A percentile compares a stretch with the other conserved stretches of the same genome.
phyloP scores from a whole-genome alignment of 2,797 vertebrate species.

The Bufotes viridis region DNA sequence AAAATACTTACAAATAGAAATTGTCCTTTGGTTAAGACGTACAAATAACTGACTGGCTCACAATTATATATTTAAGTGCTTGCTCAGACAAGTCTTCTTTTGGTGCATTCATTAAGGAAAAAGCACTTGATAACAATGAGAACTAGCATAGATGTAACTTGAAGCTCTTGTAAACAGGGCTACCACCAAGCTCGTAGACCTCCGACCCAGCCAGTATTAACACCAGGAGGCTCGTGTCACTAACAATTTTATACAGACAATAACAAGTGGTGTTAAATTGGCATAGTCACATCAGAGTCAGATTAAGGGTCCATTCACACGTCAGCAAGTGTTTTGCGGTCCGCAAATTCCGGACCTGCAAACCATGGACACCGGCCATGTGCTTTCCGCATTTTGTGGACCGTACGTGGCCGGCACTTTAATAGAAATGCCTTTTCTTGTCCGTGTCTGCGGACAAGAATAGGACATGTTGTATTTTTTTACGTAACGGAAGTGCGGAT shows the following conservation, averaged over 20 bases:
- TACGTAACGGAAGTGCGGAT: no score
- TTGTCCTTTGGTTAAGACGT: slow-evolving; percentile 1
- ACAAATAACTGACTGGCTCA: slow-evolving; percentile 6
- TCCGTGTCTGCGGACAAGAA: no score
- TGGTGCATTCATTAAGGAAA: neutral
- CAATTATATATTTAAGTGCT: neutral
- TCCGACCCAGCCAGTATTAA: neutral
- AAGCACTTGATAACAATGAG: neutral
- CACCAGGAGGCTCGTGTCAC: neutral
- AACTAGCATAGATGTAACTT: neutral
- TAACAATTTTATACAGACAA: neutral
- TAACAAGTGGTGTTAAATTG: neutral
- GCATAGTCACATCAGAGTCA: no score
- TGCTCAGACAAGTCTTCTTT: slow-evolving; percentile 3
- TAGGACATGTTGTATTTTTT: no score
- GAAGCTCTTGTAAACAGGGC: neutral
- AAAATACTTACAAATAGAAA: slow-evolving; percentile 1
- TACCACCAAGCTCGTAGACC: neutral
- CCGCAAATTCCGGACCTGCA: no score
- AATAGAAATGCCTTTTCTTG: no score
- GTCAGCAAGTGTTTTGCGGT: no score
- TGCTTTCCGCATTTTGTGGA: no score
- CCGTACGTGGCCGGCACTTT: no score
- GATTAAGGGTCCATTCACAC: no score
- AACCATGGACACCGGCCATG: no score